Evolutionary conservation across 2,113 vertebrate species (phyloP), one percentile per base, ranked within the genome.

Genomic region (Oreochromis niloticus): DNA sequence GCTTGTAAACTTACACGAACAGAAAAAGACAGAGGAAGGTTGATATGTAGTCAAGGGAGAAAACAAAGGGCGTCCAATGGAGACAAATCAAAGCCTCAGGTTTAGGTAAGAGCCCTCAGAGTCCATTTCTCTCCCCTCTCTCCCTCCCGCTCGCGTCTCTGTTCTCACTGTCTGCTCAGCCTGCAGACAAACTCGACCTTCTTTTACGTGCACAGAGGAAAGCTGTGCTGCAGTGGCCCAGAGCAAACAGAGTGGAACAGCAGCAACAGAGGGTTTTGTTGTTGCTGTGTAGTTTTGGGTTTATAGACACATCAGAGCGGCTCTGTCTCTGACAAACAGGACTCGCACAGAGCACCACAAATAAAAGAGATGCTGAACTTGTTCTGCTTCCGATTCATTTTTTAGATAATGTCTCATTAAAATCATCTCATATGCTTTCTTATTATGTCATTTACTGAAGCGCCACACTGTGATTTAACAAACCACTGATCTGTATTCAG

Each of bases 231-330:
- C 68, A 81, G 82, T 11, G 36, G 92, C 93, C 85, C 85, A 39
- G 57, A 87, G 93, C 89, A 61, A 87, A 87, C 73, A 6, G 52
- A 85, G 85, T 9, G 56, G 46, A 87, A 16, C 83, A 75, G 80
- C 82, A 84, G 75, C 88, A 75, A 55, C 87, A 90, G 61, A 84
- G 61, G 89, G 63, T 86, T 94, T 93, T 94, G 93, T 93, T 93
- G 89, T 89, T 73, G 85, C 83, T 14, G 43, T 41, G 79, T 9
- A 88, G 89, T 75, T 89, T 84, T 9, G 78, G 3, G 56, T 92
- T 93, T 84, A 71, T 16, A 83, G 84, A 66, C 85, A 22, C 71
- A 43, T 87, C 68, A 83, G 63, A 91, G 55, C 61, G 0, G 56
- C 39, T 10, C 16, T 0, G 78, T 79, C 85, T 68, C 52, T 14